phyloP scores from a whole-genome alignment of 2,888 invertebrate species.

The Peribatodes rhomboidaria region DNA sequence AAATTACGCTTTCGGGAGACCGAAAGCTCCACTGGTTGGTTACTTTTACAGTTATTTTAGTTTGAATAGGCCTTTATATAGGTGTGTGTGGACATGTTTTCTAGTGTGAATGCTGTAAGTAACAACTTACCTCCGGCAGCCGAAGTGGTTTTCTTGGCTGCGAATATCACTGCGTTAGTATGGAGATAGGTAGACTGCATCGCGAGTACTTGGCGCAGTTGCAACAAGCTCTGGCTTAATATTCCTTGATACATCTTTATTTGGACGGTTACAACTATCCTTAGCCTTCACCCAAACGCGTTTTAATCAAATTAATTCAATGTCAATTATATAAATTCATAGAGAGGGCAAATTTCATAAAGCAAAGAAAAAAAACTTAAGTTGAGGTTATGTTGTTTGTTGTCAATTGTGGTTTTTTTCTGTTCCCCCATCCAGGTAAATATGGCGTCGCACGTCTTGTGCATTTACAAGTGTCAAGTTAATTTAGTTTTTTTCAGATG shows the following conservation, averaged over 20 bases:
- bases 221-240: slow-evolving; percentile 46
- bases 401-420: too few species aligned
- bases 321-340: too few species aligned
- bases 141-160: slow-evolving; percentile 78
- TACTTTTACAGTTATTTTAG: background rate
- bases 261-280: background rate
- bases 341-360: too few species aligned
- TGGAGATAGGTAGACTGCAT: slow-evolving; percentile 55
- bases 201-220: slow-evolving; percentile 44
- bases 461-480: too few species aligned
- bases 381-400: too few species aligned
- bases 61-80: background rate
- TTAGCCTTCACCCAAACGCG: background rate
- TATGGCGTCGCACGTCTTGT: too few species aligned
- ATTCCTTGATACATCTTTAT: slow-evolving; percentile 49
- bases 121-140: slow-evolving; percentile 74
- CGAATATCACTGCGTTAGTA: slow-evolving; percentile 52
- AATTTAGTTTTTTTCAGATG: too few species aligned
- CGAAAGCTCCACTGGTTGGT: too few species aligned
- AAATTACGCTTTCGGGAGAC: too few species aligned
- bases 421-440: too few species aligned
- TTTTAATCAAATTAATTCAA: background rate
- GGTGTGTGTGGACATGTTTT: background rate
- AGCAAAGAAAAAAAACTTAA: too few species aligned
- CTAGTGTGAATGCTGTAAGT: background rate